A percentile compares a stretch with the other conserved stretches of the same genome.
Conservation (phyloP, 2,888 invertebrate species). For the Agrotis ipsilon region DNA sequence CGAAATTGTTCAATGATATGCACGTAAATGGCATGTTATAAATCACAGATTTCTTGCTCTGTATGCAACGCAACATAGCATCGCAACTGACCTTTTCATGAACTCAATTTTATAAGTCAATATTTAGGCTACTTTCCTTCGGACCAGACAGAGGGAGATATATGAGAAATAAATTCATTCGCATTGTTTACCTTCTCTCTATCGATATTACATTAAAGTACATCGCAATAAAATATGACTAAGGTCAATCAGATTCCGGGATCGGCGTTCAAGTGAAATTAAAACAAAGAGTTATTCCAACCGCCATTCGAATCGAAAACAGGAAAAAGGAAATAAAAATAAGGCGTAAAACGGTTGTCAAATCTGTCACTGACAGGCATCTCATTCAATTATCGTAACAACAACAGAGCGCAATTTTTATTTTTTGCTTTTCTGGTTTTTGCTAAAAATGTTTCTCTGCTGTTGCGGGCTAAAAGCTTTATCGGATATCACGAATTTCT, state of each 20-base stretch:
- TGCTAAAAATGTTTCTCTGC: conserved; percentile 45
- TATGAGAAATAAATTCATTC: conserved; percentile 51
- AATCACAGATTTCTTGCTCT: conserved; percentile 25
- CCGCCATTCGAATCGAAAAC: conserved; percentile 58
- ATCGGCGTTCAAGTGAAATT: conserved; percentile 51
- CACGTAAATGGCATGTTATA: conserved; percentile 5
- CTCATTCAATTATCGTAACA: conserved; percentile 68
- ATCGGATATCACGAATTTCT: conserved; percentile 9
- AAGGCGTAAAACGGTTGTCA: conserved; percentile 69
- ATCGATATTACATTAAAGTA: conserved; percentile 48
- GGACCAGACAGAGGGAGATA: conserved; percentile 47
- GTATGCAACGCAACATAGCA: conserved; percentile 34
- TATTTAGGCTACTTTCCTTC: conserved; percentile 45
- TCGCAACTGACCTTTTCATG: conserved; percentile 38
- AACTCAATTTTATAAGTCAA: conserved; percentile 42
- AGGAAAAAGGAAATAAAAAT: conserved; percentile 64
- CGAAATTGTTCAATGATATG: background rate
- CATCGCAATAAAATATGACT: conserved; percentile 40
- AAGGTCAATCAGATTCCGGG: conserved; percentile 53
- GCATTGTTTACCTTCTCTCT: conserved; percentile 54
- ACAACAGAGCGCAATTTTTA: conserved; percentile 57
- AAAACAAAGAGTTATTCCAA: conserved; percentile 64
- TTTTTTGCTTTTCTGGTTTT: conserved; percentile 52
- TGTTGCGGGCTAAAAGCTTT: conserved; percentile 50
- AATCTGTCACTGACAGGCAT: conserved; percentile 68